A percentile compares a stretch with the other conserved stretches of the same genome.
These are phyloP conservation scores for Eidolon helvum DNA, from an alignment of 2,113 vertebrate species.

Conservation along the genomic window DNA sequence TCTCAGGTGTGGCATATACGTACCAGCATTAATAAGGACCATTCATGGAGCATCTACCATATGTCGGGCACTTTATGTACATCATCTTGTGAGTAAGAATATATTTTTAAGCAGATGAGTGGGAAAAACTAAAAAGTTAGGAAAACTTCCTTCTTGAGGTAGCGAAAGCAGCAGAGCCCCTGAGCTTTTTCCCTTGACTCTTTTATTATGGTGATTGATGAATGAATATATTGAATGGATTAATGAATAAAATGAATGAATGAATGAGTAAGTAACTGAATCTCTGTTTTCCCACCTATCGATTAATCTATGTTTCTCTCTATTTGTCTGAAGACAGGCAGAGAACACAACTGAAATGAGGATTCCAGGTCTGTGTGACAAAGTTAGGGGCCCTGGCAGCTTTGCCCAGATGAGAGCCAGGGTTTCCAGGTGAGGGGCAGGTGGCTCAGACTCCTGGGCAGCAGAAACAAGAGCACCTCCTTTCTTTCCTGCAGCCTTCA, in stretches of 20 bases:
- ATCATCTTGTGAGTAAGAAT: neutral
- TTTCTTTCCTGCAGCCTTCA: neutral
- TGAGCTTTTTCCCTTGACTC: neutral
- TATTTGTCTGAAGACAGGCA: neutral
- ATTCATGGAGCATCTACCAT: neutral
- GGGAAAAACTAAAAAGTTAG: neutral
- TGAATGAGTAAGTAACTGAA: neutral
- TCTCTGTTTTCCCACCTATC: neutral
- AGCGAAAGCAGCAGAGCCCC: neutral
- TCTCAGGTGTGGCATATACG: neutral
- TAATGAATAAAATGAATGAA: neutral
- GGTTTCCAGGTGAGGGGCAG: neutral
- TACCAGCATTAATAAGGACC: neutral
- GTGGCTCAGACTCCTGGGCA: neutral
- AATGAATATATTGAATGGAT: neutral
- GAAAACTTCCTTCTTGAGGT: neutral
- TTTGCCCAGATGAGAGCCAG: no score
- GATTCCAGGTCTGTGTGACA: neutral
- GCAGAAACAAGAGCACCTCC: no score
- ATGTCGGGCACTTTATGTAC: neutral
- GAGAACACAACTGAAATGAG: fast-evolving
- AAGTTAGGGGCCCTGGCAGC: neutral
- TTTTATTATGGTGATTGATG: neutral
- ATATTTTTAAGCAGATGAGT: neutral
- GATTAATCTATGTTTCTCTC: neutral